Base-by-base conservation (phyloP, 2,888 invertebrate species). In the Dicycla oo region DNA sequence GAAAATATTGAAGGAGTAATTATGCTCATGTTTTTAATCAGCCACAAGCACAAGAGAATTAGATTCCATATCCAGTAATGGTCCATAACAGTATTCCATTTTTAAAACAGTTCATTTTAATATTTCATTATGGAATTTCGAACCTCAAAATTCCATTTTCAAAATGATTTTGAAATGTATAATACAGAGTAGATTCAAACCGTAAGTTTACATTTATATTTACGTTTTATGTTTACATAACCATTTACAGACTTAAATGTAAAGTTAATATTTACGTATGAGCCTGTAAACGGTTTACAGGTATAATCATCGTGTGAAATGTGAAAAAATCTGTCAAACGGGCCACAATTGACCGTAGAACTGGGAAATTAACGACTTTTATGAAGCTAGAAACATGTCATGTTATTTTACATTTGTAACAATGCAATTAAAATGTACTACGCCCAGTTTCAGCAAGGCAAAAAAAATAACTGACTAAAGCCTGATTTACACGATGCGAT, bases 231-330 rank as follows among this genome's bases (percentile, higher is more conserved):
- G n/a, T 67, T 54, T 66, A 72, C 49, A 43, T 60, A 69, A 67
- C 67, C 53, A 64, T 78, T 72, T 73, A 71, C 75, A 78, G 69
- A 47, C n/a, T 84, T 69, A 75, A 43, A 70, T 61, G 75, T 84
- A 81, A 75, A 72, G 0, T 49, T 15, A 18, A 5, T 34, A 38
- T 81, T 84, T 81, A 81, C 78, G 40, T 75, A 20, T 81, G 61
- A 86, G 47, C 26, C 72, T 78, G 73, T 77, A 73, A 68, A 78
- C 34, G 40, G 53, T 64, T 47, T 63, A 79, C 60, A 67, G 78
- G 83, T 85, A 80, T 54, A 87, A 86, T 77, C 86, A 87, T 74
- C 86, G 86, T 80, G 78, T 73, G 86, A 81, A 73, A 86, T 86
- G 85, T 85, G 85, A 87, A 86, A 75, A 87, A 80, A 65, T 81